Percentiles rank a stretch among this genome's conserved stretches.
These are phyloP conservation scores for Sinocyclocheilus anshuiensis DNA, from an alignment of 2,113 vertebrate genomes.

Conservation along the genomic window DNA sequence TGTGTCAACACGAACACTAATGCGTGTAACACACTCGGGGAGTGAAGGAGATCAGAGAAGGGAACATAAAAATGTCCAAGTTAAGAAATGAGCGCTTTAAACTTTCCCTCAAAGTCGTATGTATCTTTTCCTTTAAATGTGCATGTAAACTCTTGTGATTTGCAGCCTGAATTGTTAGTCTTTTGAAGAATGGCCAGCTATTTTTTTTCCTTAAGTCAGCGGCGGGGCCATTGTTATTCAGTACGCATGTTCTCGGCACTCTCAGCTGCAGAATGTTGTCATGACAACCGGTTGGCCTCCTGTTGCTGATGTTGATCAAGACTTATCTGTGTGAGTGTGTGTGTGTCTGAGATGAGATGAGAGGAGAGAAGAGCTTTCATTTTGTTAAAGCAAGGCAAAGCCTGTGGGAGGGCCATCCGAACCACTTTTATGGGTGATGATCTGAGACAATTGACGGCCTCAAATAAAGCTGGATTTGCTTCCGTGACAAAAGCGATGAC, in stretches of 20 bases:
- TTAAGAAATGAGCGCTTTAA: constrained; percentile 18
- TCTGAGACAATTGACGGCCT: constrained; percentile 56
- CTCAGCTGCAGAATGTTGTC: constrained; percentile 69
- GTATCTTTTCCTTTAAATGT: constrained; percentile 1
- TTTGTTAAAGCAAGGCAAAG: constrained; percentile 59
- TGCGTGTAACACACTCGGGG: neutral
- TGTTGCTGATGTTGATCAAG: constrained; percentile 71
- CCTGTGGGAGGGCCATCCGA: constrained; percentile 45
- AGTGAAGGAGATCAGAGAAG: constrained; percentile 11
- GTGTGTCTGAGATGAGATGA: constrained; percentile 22
- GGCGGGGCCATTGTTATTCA: constrained; percentile 74
- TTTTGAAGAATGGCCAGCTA: constrained; percentile 31
- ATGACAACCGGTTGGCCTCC: constrained; percentile 72
- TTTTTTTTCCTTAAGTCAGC: constrained; percentile 63
- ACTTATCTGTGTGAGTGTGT: constrained; percentile 53
- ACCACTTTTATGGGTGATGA: constrained; percentile 41
- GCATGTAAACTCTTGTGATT: constrained; percentile 36
- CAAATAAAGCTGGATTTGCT: constrained; percentile 50
- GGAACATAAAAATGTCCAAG: constrained; percentile 16
- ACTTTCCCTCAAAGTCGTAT: constrained; percentile 14
- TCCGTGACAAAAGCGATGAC: constrained; percentile 32
- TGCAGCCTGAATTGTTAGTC: constrained; percentile 45
- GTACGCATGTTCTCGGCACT: constrained; percentile 61
- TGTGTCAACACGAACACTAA: constrained; percentile 29
- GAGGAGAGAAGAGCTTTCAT: constrained; percentile 60